phyloP scores from a whole-genome alignment of 2,888 invertebrate species.

The Limnephilus auricula region DNA sequence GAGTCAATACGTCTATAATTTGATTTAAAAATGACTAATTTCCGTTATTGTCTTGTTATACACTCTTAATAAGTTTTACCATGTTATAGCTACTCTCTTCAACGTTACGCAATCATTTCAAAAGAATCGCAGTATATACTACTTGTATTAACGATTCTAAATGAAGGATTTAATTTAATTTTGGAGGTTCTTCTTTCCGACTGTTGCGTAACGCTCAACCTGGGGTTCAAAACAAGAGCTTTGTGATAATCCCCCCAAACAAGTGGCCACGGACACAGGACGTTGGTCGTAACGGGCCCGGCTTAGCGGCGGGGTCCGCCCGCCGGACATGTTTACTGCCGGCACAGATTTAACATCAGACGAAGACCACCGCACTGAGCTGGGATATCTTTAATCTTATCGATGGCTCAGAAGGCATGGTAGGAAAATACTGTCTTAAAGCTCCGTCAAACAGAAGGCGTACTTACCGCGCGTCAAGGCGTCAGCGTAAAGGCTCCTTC shows the following conservation, averaged over 20 bases:
- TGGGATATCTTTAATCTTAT: constrained; percentile 23
- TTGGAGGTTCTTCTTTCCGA: background rate
- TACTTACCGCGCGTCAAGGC: no score
- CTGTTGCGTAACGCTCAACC: background rate
- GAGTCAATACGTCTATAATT: no score
- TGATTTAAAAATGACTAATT: no score
- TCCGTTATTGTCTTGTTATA: no score
- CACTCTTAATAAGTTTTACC: no score
- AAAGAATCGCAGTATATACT: background rate
- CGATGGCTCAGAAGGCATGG: background rate
- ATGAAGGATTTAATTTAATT: background rate
- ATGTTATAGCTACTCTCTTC: no score
- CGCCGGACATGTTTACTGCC: constrained; percentile 33
- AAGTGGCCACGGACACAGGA: background rate
- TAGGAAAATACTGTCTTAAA: background rate
- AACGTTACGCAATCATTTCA: background rate
- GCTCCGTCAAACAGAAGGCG: no score
- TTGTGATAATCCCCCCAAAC: background rate
- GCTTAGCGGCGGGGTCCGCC: constrained; percentile 4
- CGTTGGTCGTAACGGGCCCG: background rate
- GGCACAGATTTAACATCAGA: constrained; percentile 26
- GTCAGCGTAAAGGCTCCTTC: no score
- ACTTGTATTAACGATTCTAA: background rate
- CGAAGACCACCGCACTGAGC: constrained; percentile 3
- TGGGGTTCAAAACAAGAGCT: background rate